These are phyloP conservation scores for Coregonus suidteri DNA, from an alignment of 2,797 vertebrate genomes.

Conservation along the genomic window DNA sequence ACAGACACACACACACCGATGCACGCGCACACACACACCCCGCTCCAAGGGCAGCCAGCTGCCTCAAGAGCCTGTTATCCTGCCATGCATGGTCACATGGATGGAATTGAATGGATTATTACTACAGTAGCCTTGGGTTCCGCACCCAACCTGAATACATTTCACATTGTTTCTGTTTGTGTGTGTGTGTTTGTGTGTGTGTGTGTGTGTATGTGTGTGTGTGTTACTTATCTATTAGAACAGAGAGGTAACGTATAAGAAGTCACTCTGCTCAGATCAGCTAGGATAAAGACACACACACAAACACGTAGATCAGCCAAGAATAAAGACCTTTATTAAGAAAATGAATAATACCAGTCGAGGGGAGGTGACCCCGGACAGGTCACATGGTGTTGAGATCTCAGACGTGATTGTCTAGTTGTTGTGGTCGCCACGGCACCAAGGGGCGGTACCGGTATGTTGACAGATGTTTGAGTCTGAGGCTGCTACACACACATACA, in stretches of 20 bases:
- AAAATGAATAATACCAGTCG: conserved; percentile 54
- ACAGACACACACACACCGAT: conserved; percentile 5
- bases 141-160: no score
- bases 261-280: conserved; percentile 47
- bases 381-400: conserved; percentile 35
- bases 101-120: conserved; percentile 37
- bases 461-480: neutral
- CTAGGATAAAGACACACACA: no score
- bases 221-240: conserved; percentile 49
- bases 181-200: no score
- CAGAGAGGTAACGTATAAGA: conserved; percentile 48
- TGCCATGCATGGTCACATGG: conserved; percentile 27
- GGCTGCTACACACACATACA: neutral
- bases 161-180: no score
- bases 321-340: conserved; percentile 65
- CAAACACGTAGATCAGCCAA: conserved; percentile 13
- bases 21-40: conserved; percentile 10
- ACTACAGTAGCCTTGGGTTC: no score
- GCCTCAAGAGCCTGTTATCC: conserved; percentile 28
- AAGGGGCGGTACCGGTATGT: neutral
- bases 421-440: conserved; percentile 12
- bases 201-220: no score
- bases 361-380: conserved; percentile 55
- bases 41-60: conserved; percentile 62
- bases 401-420: conserved; percentile 41